A percentile compares a stretch with the other conserved stretches of the same genome.
Evolutionary conservation across 2,888 invertebrate genomes (phyloP).

Genomic region (Cordylochernes scorpioides): DNA sequence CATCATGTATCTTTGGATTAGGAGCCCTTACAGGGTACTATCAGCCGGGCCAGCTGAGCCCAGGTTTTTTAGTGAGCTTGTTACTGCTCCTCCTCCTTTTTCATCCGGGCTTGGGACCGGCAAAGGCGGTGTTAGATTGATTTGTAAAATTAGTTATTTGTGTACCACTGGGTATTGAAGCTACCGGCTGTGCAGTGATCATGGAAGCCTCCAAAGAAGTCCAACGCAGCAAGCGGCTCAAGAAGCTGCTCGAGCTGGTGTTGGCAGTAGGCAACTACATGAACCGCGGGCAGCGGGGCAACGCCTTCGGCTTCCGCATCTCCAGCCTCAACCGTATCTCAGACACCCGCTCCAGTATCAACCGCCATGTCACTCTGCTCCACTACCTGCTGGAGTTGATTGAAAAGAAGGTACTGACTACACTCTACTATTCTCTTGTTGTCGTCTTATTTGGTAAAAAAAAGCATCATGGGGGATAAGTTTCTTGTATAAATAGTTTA

Average conservation of each 20-base stretch:
- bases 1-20: too few relatives aligned
- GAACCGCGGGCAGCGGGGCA: constrained; percentile 61
- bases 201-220: constrained; percentile 69
- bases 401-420: constrained; percentile 39
- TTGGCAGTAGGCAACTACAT: constrained; percentile 82
- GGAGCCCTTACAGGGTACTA: too few relatives aligned
- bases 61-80: too few relatives aligned
- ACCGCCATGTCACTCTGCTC: constrained; percentile 62
- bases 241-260: constrained; percentile 57
- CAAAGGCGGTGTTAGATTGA: too few relatives aligned
- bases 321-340: constrained; percentile 62
- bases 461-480: too few relatives aligned
- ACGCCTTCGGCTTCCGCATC: constrained; percentile 70
- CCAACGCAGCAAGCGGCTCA: constrained; percentile 41
- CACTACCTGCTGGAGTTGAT: constrained; percentile 64
- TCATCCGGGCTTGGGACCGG: too few relatives aligned
- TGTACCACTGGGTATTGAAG: too few relatives aligned
- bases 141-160: too few relatives aligned
- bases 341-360: constrained; percentile 79
- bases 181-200: constrained; percentile 35
- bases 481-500: too few relatives aligned
- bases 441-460: neutral
- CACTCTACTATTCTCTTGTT: neutral
- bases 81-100: neutral
- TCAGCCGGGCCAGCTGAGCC: too few relatives aligned